Conservation (phyloP, 2,113 vertebrate genomes). For the Zosterops pallidus region DNA sequence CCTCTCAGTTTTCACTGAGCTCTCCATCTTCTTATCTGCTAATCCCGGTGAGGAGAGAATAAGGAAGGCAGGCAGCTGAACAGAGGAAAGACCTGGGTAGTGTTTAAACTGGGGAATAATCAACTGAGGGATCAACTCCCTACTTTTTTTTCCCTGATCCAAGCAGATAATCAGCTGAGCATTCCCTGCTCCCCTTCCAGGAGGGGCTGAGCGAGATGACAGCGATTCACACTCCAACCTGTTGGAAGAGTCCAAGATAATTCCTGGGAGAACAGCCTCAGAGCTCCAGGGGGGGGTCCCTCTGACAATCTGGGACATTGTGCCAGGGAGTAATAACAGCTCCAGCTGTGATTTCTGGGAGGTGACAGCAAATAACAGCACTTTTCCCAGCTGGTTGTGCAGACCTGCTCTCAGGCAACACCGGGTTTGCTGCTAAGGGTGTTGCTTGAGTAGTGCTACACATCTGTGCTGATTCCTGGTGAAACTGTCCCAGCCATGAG, state of each 20-base stretch:
- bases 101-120: not conserved
- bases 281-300: not conserved
- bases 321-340: not conserved
- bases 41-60: not conserved
- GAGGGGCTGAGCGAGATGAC: not conserved
- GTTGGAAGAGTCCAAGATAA: not conserved
- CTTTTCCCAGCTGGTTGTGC: not conserved
- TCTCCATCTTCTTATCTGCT: conserved; percentile 49
- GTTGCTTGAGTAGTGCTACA: not conserved
- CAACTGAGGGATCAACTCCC: not conserved
- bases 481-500: not conserved
- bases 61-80: not conserved
- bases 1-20: conserved; percentile 35
- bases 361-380: not conserved
- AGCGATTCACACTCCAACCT: not conserved
- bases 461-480: not conserved
- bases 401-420: not conserved
- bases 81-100: not conserved
- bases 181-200: not conserved
- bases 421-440: not conserved
- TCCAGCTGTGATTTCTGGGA: not conserved
- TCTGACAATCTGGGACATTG: not conserved
- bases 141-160: not conserved
- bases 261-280: not conserved
- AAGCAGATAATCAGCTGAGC: not conserved